phyloP scores from a whole-genome alignment of 2,797 vertebrate species.

The Ficedula albicollis region DNA sequence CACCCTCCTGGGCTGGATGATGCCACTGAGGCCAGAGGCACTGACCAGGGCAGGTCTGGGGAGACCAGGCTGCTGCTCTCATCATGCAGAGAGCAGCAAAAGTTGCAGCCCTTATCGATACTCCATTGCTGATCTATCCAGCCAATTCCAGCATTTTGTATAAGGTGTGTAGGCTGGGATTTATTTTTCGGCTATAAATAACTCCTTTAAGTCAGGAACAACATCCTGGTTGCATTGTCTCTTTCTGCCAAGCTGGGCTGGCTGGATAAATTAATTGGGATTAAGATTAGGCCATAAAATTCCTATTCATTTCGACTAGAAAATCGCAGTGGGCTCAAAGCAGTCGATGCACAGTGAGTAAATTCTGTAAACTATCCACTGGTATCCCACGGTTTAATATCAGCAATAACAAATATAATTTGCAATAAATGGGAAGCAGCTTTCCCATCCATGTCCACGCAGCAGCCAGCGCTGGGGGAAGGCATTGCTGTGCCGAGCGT shows the following conservation, averaged over 20 bases:
- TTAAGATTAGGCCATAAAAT: slow-evolving; percentile 62
- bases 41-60: fast-evolving
- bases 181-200: background rate
- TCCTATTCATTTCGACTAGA: slow-evolving; percentile 42
- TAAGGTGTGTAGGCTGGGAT: background rate
- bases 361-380: slow-evolving; percentile 30
- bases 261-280: slow-evolving; percentile 62
- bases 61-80: background rate
- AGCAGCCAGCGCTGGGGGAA: background rate
- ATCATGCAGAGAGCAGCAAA: fast-evolving
- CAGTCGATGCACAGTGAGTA: slow-evolving; percentile 49
- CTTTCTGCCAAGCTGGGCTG: background rate
- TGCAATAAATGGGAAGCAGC: slow-evolving; percentile 52
- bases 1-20: fast-evolving
- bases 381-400: slow-evolving; percentile 35
- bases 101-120: fast-evolving
- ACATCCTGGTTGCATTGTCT: background rate
- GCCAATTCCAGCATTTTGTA: background rate
- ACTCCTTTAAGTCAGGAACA: slow-evolving; percentile 9
- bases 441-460: slow-evolving; percentile 32
- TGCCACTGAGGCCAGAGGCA: background rate
- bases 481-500: background rate
- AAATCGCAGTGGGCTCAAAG: slow-evolving; percentile 52
- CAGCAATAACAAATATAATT: slow-evolving; percentile 61
- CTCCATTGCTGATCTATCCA: background rate